Evolutionary conservation across 2,888 invertebrate species (phyloP).

Genomic region (Leptura quadrifasciata): DNA sequence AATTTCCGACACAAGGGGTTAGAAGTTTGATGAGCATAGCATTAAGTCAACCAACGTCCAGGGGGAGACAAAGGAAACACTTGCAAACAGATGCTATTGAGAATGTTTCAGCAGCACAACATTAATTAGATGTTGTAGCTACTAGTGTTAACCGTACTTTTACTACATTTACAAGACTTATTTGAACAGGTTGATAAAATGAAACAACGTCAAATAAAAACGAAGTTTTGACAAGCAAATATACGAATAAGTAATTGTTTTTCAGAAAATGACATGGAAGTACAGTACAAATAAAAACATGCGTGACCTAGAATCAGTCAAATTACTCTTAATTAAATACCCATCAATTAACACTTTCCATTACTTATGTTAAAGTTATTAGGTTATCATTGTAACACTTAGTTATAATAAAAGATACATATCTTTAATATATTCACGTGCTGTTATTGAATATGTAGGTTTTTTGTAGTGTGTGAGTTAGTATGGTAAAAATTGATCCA

Average conservation of each 20-base stretch:
- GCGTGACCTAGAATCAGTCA: slow-evolving; percentile 23
- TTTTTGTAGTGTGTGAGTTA: too few relatives aligned
- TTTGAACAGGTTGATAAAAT: not conserved
- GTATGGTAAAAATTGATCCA: not conserved
- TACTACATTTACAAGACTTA: not conserved
- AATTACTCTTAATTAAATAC: slow-evolving; percentile 16
- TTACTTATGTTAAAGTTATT: not conserved
- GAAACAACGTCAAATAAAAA: not conserved
- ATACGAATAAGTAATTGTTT: not conserved
- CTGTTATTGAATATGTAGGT: not conserved
- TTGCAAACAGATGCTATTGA: slow-evolving; percentile 25
- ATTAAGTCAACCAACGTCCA: slow-evolving; percentile 24
- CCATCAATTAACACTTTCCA: not conserved
- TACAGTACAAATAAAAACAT: not conserved
- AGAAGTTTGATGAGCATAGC: not conserved
- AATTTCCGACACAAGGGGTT: not conserved
- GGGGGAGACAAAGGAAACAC: slow-evolving; percentile 7
- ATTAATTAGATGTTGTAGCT: slow-evolving; percentile 25
- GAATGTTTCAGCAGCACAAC: slow-evolving; percentile 19
- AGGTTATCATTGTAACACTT: not conserved
- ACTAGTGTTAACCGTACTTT: slow-evolving; percentile 9
- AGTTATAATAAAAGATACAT: not conserved
- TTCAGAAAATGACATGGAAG: slow-evolving; percentile 7
- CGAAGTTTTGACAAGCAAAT: not conserved
- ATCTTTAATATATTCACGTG: not conserved